These are phyloP conservation scores for Tinea pellionella DNA, from an alignment of 2,888 invertebrate genomes.

Conservation along the genomic window DNA sequence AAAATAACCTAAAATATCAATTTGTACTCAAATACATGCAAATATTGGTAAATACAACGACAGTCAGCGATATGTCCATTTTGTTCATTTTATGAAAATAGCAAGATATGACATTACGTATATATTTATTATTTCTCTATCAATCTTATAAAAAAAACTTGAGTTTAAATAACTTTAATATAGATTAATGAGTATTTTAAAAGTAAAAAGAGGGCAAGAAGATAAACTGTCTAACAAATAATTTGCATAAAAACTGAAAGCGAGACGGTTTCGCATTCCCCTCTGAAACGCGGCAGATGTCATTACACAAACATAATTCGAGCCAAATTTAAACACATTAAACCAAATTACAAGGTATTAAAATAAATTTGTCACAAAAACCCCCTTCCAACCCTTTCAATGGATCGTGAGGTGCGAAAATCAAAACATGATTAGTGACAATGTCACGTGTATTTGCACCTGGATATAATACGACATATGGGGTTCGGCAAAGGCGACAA, in stretches of 20 bases:
- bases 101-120: slow-evolving; percentile 23
- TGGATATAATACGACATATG: slow-evolving; percentile 27
- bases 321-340: slow-evolving; percentile 23
- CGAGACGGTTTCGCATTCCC: neutral
- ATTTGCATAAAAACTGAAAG: neutral
- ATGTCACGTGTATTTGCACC: slow-evolving; percentile 26
- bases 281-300: neutral
- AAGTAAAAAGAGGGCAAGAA: too few relatives aligned
- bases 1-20: slow-evolving; percentile 31
- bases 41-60: slow-evolving; percentile 34
- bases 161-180: too few relatives aligned
- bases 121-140: neutral
- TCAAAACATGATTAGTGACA: slow-evolving; percentile 39
- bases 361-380: slow-evolving; percentile 38
- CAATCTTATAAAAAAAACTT: too few relatives aligned
- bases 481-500: neutral
- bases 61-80: slow-evolving; percentile 57
- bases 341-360: slow-evolving; percentile 32
- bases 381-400: slow-evolving; percentile 33
- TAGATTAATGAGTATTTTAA: too few relatives aligned
- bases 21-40: slow-evolving; percentile 32
- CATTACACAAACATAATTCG: neutral
- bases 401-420: slow-evolving; percentile 21
- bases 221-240: neutral
- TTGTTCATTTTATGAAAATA: slow-evolving; percentile 30